Conservation (phyloP, 2,888 invertebrate species). For the Branchipolynoe longqiensis region DNA sequence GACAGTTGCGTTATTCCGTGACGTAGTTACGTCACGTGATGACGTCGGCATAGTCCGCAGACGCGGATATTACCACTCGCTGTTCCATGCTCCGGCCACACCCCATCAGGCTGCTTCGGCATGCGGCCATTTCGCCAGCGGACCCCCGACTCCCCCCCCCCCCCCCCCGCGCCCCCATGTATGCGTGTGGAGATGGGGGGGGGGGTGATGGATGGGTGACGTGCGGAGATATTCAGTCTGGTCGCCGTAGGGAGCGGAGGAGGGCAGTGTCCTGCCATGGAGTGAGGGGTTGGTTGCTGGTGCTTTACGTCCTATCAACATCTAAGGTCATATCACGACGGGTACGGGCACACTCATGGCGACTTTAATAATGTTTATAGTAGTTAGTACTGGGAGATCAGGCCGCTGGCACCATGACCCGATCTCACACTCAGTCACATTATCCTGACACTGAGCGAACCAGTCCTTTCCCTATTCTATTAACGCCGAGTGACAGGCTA, state of each 20-base stretch:
- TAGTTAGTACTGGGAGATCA: no score
- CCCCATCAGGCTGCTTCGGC: constrained; percentile 18
- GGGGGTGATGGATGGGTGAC: constrained; percentile 8
- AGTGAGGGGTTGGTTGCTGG: no score
- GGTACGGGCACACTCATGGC: no score
- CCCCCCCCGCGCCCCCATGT: constrained; percentile 35
- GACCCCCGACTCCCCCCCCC: not conserved
- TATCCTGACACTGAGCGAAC: no score
- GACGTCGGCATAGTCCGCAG: not conserved
- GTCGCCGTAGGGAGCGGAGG: not conserved
- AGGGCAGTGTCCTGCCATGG: not conserved
- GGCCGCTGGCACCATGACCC: no score
- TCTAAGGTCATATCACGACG: no score
- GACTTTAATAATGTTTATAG: no score
- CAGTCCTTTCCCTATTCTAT: no score
- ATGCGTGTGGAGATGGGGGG: no score
- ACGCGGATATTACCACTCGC: not conserved
- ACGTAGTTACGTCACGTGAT: not conserved
- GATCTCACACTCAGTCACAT: no score
- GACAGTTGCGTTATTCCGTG: not conserved
- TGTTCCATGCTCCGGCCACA: constrained; percentile 4
- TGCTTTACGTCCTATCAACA: no score
- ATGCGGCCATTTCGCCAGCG: not conserved
- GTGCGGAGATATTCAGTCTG: constrained; percentile 2
- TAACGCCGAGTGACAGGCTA: no score